Evolutionary conservation across 2,797 vertebrate genomes (phyloP).

Genomic region (Heliangelus exortis): DNA sequence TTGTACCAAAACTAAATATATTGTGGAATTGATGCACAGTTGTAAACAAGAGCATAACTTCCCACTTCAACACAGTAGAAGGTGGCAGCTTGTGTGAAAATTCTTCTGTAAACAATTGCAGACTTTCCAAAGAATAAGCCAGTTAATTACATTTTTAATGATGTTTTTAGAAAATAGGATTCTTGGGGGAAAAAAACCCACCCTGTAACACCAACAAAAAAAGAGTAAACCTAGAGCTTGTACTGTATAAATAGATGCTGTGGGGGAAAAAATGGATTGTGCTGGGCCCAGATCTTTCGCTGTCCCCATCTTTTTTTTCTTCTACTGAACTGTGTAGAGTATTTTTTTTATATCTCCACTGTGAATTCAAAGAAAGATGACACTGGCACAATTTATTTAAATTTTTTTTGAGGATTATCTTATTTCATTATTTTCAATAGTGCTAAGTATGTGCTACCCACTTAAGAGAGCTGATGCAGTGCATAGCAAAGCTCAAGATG

Average conservation of each 20-base stretch:
- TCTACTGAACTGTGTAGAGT: not conserved
- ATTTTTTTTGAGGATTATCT: slow-evolving; percentile 51
- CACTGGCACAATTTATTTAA: not conserved
- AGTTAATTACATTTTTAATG: slow-evolving; percentile 57
- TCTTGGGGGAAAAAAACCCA: accelerated
- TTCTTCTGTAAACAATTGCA: slow-evolving; percentile 53
- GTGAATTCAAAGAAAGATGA: slow-evolving; percentile 26
- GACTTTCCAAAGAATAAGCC: slow-evolving; percentile 50
- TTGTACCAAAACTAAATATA: slow-evolving; percentile 70
- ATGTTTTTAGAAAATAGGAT: slow-evolving; percentile 28
- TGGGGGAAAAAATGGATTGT: not conserved
- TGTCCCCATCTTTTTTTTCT: not conserved
- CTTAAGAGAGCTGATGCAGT: slow-evolving; percentile 9
- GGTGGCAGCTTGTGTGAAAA: slow-evolving; percentile 61
- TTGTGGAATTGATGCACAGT: slow-evolving; percentile 62
- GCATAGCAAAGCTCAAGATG: slow-evolving; percentile 16
- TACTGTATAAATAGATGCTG: not conserved
- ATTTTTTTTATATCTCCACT: slow-evolving; percentile 20
- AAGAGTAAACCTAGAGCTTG: not conserved
- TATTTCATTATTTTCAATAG: slow-evolving; percentile 51
- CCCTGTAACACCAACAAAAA: not conserved
- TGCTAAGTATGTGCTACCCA: slow-evolving; percentile 17
- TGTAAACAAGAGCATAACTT: slow-evolving; percentile 67
- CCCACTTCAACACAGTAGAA: not conserved
- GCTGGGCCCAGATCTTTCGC: not conserved